Base-by-base conservation (phyloP, 1,140 invertebrate genomes). In the Portunus trituberculatus region DNA sequence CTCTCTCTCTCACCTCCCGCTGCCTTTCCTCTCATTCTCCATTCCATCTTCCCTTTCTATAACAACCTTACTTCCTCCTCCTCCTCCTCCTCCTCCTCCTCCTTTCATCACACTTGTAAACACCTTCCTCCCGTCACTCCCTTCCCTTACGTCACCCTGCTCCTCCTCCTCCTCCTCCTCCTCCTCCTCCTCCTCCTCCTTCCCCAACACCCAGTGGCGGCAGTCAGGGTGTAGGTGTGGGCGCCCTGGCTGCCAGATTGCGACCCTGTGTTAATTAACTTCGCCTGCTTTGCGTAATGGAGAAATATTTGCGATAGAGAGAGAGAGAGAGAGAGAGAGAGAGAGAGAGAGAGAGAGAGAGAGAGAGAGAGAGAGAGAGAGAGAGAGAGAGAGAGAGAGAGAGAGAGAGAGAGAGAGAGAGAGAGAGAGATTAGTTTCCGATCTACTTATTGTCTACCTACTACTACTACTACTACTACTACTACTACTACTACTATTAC, bases 371-470 rank as follows among this genome's bases (percentile, higher is more conserved):
- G n/a, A 28, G 25, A 87, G n/a, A 87, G 84, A 87, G n/a, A 28
- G 84, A 87, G 84, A 87, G 86, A 14, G 86, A 88, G 86, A 88
- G 25, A 88, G 86, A 45, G 86, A 88, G 86, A 88, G 31, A 88
- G 31, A 88, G 31, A 45, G 31, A 88, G 31, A 87, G 86, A 14
- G 86, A 88, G 86, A 88, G 25, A 88, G 86, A 45, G 86, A 88
- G 86, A 88, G 31, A 88, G 31, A 88, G 31, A 45, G 31, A 88
- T 7, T 59, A 0, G 10, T 20, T 20, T 59, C 52, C 8, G 52
- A 20, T 39, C 39, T 39, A 10, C 1, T 10, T 59, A 59, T 16
- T 39, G 39, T 1, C 6, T 39, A 52, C 14, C 48, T 16, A 59
- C 52, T 16, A 59, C 52, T 16, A 59, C 52, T 16, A 59, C 52